phyloP scores from a whole-genome alignment of 1,140 invertebrate species.

The Tribolium madens region DNA sequence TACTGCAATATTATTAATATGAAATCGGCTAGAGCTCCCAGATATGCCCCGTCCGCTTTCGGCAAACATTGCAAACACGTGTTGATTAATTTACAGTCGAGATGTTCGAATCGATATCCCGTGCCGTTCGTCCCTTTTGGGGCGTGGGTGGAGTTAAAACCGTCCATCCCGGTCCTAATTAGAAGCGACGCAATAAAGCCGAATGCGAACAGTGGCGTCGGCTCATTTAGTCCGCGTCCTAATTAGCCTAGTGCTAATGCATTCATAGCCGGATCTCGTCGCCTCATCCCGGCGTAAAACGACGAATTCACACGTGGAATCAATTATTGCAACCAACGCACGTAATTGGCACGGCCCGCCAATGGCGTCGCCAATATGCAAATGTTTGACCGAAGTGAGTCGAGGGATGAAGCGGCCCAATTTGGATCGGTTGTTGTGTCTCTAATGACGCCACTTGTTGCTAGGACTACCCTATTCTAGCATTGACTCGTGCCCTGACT shows the following conservation, averaged over 20 bases:
- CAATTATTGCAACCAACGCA: constrained; percentile 46
- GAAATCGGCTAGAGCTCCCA: too few relatives aligned
- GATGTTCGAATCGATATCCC: constrained; percentile 8
- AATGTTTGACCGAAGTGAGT: constrained; percentile 31
- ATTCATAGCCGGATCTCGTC: constrained; percentile 45
- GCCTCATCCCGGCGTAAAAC: constrained; percentile 21
- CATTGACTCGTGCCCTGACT: neutral
- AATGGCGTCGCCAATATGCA: constrained; percentile 20
- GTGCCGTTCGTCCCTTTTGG: neutral
- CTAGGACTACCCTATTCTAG: constrained; percentile 35
- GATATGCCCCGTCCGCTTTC: neutral
- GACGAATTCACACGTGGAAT: constrained; percentile 48
- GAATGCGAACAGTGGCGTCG: constrained; percentile 34
- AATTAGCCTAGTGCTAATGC: constrained; percentile 47
- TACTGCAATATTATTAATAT: too few relatives aligned
- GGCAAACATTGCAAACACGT: constrained; percentile 22
- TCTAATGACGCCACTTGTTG: constrained; percentile 55
- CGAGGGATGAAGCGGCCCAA: constrained; percentile 41
- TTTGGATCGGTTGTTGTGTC: constrained; percentile 47
- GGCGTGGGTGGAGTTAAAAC: neutral
- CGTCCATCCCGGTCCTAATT: constrained; percentile 12
- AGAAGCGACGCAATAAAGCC: constrained; percentile 36
- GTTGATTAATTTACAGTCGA: constrained; percentile 35
- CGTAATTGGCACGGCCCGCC: constrained; percentile 47
- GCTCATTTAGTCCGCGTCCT: constrained; percentile 43